Evolutionary conservation across 30 jellyfish, hydroid and myxozoan species (phyloP).

Genomic region (Aurelia aurita complex sp. Pacific): DNA sequence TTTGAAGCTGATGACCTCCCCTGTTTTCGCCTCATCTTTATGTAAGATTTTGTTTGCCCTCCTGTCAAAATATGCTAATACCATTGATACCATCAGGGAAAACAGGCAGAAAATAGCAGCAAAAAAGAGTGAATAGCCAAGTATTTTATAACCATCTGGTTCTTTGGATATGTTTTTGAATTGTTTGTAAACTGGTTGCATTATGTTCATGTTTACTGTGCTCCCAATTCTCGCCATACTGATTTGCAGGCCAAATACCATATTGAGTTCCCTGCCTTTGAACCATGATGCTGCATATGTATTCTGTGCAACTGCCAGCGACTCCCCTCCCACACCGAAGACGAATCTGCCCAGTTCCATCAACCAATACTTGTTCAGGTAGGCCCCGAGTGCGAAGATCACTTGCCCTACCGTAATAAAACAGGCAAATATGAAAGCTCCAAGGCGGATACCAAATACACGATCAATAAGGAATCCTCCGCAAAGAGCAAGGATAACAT

Average conservation of each 20-base stretch:
- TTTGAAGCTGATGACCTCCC: slow-evolving; percentile 81
- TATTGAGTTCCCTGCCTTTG: slow-evolving; percentile 88
- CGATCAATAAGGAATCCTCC: slow-evolving; percentile 94
- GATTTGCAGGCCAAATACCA: slow-evolving; percentile 94
- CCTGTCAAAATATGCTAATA: slow-evolving; percentile 81
- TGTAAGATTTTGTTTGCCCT: slow-evolving; percentile 84
- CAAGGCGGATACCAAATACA: slow-evolving; percentile 93
- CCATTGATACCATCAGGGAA: slow-evolving; percentile 74
- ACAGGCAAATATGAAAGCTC: slow-evolving; percentile 74
- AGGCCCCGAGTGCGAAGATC: slow-evolving; percentile 86
- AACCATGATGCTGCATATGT: slow-evolving; percentile 98
- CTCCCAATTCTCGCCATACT: slow-evolving; percentile 98
- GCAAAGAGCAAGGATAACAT: slow-evolving; percentile 84
- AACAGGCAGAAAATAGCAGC: slow-evolving; percentile 75
- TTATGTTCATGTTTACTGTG: slow-evolving; percentile 95
- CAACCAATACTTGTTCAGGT: slow-evolving; percentile 54
- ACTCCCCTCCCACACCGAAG: slow-evolving; percentile 98
- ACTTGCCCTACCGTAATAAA: slow-evolving; percentile 86
- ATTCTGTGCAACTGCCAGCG: slow-evolving; percentile 95
- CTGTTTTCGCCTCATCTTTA: slow-evolving; percentile 88
- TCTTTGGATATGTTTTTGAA: slow-evolving; percentile 9
- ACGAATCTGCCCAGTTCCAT: slow-evolving; percentile 95
- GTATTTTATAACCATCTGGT: slow-evolving; percentile 36
- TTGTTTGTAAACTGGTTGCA: slow-evolving; percentile 78
- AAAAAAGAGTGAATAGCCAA: slow-evolving; percentile 80